Base-by-base conservation (phyloP, 2,888 invertebrate genomes). In the Caenorhabditis sp. region DNA sequence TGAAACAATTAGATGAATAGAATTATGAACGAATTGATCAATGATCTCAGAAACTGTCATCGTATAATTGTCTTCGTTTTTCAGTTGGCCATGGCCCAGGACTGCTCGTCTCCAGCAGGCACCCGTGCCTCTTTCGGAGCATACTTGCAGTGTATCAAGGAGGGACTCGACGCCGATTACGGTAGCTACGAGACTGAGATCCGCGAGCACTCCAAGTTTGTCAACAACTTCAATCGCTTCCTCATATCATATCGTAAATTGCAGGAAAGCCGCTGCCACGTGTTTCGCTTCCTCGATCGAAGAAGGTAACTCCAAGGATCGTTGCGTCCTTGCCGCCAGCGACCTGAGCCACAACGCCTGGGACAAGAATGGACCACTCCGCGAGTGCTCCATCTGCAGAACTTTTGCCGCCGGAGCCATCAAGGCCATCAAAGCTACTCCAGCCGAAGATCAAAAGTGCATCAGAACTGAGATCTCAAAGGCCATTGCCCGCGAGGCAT, bases 321-420 rank as follows among this genome's bases (percentile, higher is more conserved):
- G 89, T 44, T 91, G 91, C 70, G 91, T 91, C 22, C 79, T 91
- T 53, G 85, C 88, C 22, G 79, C 79, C 15, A 64, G 84, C 13
- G 90, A 90, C 68, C 78, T 90, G 47, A 85, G 87, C 65, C 84
- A 87, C 55, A 83, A 87, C 53, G 91, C 91, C n/a, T 91, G 91
- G 91, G 90, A 91, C 67, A 85, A 90, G 44, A 89, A 90, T 69
- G 91, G 91, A 22, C 91, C 91, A 8, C 86, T 91, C 32, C 64
- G 88, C 51, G 91, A 91, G 68, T 91, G 91, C 79, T 90, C 90
- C 56, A 90, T 91, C 77, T 91, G 91, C 83, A 65, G 91, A 67
- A 91, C 91, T 82, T 91, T 91, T 70, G 91, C 91, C 20, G 64
- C 89, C 8, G 90, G 90, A 32, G 91, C 91, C 53, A 89, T 91